These are phyloP conservation scores for Bubo bubo DNA, from an alignment of 2,113 vertebrate species.

Conservation along the genomic window DNA sequence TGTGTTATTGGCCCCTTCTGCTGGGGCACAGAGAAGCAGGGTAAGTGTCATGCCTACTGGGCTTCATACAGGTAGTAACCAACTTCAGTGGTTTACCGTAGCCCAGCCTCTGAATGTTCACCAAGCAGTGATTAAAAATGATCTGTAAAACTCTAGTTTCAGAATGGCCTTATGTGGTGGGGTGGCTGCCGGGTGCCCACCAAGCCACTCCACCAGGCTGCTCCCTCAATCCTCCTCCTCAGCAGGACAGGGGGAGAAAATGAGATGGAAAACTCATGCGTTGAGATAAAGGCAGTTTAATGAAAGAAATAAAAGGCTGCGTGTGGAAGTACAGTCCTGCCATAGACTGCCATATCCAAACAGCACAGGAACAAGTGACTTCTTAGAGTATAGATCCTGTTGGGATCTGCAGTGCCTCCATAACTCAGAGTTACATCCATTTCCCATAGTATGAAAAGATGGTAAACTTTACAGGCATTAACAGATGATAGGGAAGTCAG, in stretches of 20 bases:
- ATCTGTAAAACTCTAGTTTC: neutral
- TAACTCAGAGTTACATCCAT: neutral
- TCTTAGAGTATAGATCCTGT: neutral
- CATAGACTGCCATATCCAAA: neutral
- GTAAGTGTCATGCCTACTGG: neutral
- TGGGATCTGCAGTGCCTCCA: rapidly evolving
- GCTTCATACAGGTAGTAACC: neutral
- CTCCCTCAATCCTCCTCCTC: neutral
- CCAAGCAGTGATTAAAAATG: neutral
- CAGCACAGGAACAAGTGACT: neutral
- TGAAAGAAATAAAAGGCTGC: neutral
- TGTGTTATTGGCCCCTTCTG: neutral
- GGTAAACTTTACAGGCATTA: neutral
- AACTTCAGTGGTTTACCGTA: neutral
- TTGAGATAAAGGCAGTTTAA: neutral
- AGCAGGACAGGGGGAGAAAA: neutral
- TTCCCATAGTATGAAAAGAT: neutral
- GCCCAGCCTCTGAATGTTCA: neutral
- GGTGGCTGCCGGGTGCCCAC: neutral
- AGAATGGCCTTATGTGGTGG: neutral
- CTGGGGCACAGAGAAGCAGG: neutral
- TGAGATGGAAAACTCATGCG: neutral
- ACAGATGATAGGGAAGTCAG: neutral
- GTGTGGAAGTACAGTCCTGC: neutral
- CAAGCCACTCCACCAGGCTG: too few relatives aligned